These are phyloP conservation scores for Megalonaias nervosa DNA, from an alignment of 1,140 invertebrate species.

Conservation along the genomic window DNA sequence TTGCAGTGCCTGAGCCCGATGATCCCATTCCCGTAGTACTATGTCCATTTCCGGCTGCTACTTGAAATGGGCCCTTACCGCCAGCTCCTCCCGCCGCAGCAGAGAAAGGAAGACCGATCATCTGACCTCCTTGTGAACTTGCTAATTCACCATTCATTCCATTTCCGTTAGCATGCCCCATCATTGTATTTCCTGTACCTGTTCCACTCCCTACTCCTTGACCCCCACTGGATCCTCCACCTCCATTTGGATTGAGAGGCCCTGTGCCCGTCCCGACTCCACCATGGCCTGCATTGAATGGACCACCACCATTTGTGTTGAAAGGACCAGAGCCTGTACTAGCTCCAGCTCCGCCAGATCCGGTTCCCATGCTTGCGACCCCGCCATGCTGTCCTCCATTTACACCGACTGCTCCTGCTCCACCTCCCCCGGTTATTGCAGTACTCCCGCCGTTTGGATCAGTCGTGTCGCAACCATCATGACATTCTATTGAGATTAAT, in stretches of 20 bases:
- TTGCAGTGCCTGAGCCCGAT: neutral
- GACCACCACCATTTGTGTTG: neutral
- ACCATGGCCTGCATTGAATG: too few relatives aligned
- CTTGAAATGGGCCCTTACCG: neutral
- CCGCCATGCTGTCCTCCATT: neutral
- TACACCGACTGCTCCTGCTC: neutral
- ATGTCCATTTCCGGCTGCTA: neutral
- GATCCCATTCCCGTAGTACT: neutral
- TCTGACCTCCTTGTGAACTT: too few relatives aligned
- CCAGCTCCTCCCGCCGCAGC: neutral
- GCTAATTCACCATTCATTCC: neutral
- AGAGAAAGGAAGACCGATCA: too few relatives aligned
- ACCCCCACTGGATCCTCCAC: neutral
- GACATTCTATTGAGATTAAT: constrained; percentile 10
- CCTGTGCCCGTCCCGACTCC: neutral
- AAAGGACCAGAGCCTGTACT: neutral
- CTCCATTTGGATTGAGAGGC: neutral
- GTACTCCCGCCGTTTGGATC: neutral
- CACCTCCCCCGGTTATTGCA: neutral
- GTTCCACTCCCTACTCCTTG: neutral
- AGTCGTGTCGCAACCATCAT: constrained; percentile 18
- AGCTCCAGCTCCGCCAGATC: neutral
- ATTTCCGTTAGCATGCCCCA: neutral
- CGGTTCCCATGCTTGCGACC: neutral
- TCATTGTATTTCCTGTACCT: neutral